Evolutionary conservation across 2,797 vertebrate genomes (phyloP), one percentile per base, ranked within the genome.

Genomic region (Brotula barbata): DNA sequence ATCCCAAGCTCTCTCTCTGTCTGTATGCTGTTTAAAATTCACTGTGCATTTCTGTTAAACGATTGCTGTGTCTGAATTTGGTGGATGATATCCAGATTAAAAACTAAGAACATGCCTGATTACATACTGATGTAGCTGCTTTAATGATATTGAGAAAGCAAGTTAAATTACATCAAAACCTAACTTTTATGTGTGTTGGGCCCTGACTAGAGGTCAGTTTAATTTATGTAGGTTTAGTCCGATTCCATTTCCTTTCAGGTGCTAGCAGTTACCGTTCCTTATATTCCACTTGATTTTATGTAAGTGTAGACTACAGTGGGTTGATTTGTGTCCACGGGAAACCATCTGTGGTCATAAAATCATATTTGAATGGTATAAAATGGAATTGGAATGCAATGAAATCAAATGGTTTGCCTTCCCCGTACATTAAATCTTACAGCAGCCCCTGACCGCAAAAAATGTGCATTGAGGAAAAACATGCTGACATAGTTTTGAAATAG

Each of bases 401-500:
- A 68, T 74, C 22, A 64, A 57, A 77, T 59, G 41, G 31, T 51
- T 2, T 45, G 20, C 33, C 60, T 64, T 43, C 45, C 28, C 62
- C 71, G 49, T 37, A 31, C 28, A 55, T 49, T 51, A 46, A 76
- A 75, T 71, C 50, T 73, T 68, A 71, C 47, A 80, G 64, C 44
- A 59, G 54, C 63, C 16, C 19, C 20, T 14, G 7, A 21, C 6
- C 33, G 50, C 21, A 25, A 42, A 46, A 23, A 23, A 21, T 50
- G 44, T 62, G 28, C 57, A 48, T 68, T 61, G 39, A 28, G 36
- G n/a, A 34, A 50, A 68, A 74, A 75, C 47, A 45, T 58, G 69
- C 74, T 82, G 80, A 75, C 70, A 39, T 50, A 0, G 21, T 68
- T 71, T 73, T 71, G 19, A 65, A 71, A 71, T 52, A 42, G 49